These are phyloP conservation scores for Cantharis rufa DNA, from an alignment of 2,888 invertebrate species.

Conservation along the genomic window DNA sequence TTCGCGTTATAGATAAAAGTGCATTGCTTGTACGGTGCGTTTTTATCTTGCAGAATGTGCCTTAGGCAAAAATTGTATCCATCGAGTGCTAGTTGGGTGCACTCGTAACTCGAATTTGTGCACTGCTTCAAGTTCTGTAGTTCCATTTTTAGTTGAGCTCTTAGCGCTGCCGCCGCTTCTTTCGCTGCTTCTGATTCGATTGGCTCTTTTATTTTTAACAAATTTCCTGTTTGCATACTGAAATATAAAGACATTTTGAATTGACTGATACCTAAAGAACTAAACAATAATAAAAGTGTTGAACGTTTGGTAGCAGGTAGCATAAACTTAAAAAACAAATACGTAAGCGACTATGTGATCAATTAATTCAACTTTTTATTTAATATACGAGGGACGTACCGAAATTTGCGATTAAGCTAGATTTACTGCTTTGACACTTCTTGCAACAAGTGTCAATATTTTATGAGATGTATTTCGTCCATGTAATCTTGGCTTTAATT, in stretches of 20 bases:
- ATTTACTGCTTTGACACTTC: too few species aligned
- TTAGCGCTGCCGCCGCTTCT: constrained; percentile 44
- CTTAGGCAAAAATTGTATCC: constrained; percentile 78
- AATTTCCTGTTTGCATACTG: constrained; percentile 34
- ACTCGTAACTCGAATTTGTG: constrained; percentile 68
- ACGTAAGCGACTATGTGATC: not conserved
- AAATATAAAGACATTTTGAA: constrained; percentile 10
- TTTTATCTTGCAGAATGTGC: constrained; percentile 83
- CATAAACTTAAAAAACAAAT: not conserved
- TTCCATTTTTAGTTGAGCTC: constrained; percentile 65
- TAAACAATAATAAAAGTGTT: not conserved
- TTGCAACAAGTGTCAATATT: too few species aligned
- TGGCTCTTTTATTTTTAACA: constrained; percentile 17
- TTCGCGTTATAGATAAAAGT: constrained; percentile 68
- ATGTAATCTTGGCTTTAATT: too few species aligned
- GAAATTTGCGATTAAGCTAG: not conserved
- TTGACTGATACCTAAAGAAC: not conserved
- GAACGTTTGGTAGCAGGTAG: not conserved
- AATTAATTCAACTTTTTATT: not conserved
- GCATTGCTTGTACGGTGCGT: constrained; percentile 85
- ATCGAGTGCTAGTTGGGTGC: constrained; percentile 68
- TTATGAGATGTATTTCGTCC: too few species aligned
- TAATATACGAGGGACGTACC: not conserved
- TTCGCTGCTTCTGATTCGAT: constrained; percentile 22
- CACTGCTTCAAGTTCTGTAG: constrained; percentile 65